phyloP scores from a whole-genome alignment of 1,140 invertebrate species.

The Aphis craccivora region DNA sequence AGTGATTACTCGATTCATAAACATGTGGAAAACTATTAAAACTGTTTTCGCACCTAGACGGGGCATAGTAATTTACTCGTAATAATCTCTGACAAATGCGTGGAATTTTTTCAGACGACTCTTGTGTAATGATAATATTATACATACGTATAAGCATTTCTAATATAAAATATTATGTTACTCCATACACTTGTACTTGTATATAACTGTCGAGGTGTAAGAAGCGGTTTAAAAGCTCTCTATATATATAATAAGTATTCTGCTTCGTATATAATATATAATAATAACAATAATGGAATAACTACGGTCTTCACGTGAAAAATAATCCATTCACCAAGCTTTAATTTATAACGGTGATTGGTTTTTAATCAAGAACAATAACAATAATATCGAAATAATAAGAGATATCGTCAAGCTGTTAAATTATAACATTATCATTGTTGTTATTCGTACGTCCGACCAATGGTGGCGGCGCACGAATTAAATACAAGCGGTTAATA shows the following conservation, averaged over 20 bases:
- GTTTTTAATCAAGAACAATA: slow-evolving; percentile 38
- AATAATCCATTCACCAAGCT: slow-evolving; percentile 18
- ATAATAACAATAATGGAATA: slow-evolving; percentile 14
- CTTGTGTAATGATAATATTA: not conserved
- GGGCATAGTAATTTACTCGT: too few species aligned
- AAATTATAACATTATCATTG: slow-evolving; percentile 3
- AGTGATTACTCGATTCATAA: not conserved
- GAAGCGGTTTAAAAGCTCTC: slow-evolving; percentile 50
- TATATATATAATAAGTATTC: not conserved
- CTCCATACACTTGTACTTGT: slow-evolving; percentile 32
- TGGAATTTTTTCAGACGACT: slow-evolving; percentile 17
- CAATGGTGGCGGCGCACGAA: not conserved
- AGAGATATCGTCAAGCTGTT: not conserved
- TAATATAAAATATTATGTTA: slow-evolving; percentile 32
- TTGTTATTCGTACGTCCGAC: not conserved
- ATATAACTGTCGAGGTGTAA: slow-evolving; percentile 38
- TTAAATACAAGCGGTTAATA: not conserved
- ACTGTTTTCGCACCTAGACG: not conserved
- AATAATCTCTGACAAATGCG: not conserved
- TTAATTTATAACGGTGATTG: not conserved
- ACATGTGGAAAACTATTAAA: not conserved
- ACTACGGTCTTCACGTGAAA: slow-evolving; percentile 28
- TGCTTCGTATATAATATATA: slow-evolving; percentile 23
- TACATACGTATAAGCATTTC: slow-evolving; percentile 34
- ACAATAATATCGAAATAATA: not conserved